Conservation (phyloP, 2,113 vertebrate species). For the Microtus pennsylvanicus region DNA sequence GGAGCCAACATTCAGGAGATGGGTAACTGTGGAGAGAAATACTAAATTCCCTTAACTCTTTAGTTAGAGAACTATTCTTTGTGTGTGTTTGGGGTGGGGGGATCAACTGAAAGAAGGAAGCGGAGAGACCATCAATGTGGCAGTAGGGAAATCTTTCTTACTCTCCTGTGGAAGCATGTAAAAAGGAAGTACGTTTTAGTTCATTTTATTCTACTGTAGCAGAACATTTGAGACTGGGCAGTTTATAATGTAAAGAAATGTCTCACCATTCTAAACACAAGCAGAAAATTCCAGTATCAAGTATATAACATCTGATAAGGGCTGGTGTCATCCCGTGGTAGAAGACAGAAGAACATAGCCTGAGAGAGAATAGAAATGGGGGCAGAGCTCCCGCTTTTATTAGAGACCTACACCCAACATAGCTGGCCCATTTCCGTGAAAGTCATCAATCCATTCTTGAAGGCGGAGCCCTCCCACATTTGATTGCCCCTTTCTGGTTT, state of each 20-base stretch:
- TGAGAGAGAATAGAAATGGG: neutral
- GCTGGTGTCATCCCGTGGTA: too few relatives aligned
- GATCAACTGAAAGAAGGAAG: neutral
- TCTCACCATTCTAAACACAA: neutral
- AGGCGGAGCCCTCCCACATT: neutral
- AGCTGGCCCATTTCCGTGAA: neutral
- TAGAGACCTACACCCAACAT: neutral
- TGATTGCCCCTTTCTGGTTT: neutral
- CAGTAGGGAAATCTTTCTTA: neutral
- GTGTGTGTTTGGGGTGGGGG: neutral
- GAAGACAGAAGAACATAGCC: neutral
- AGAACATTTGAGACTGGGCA: neutral
- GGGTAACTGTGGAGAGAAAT: neutral
- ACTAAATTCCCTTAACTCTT: neutral
- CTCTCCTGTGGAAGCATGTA: neutral
- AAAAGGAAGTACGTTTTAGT: neutral
- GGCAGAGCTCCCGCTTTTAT: neutral
- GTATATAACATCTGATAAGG: neutral
- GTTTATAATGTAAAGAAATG: neutral
- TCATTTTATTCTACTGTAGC: neutral
- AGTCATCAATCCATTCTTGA: neutral
- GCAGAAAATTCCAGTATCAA: neutral
- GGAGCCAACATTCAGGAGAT: too few relatives aligned
- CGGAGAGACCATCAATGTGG: neutral
- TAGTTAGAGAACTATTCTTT: neutral